Evolutionary conservation across 2,888 invertebrate species (phyloP).

Genomic region (Acronicta alni): DNA sequence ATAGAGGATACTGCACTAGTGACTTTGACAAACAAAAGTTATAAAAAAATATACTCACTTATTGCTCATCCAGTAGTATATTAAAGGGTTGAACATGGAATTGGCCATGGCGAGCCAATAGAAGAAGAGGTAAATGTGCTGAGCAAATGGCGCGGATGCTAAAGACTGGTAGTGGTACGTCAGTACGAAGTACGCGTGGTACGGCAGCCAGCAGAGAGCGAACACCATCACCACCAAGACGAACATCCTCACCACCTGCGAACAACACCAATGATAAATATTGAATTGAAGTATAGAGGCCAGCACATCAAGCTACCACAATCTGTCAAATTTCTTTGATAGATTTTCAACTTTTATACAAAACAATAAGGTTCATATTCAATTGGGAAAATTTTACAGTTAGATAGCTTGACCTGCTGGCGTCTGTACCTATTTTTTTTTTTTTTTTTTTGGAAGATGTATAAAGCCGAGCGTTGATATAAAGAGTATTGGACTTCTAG

Average conservation of each 20-base stretch:
- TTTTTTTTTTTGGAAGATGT: too few species aligned
- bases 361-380: too few species aligned
- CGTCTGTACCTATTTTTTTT: too few species aligned
- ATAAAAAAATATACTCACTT: slow-evolving; percentile 85
- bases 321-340: too few species aligned
- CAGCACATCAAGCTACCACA: too few species aligned
- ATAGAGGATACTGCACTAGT: too few species aligned
- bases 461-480: too few species aligned
- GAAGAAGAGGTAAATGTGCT: slow-evolving; percentile 95
- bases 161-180: slow-evolving; percentile 90
- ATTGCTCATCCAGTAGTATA: slow-evolving; percentile 98
- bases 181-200: slow-evolving; percentile 95
- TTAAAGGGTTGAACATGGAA: slow-evolving; percentile 97
- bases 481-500: too few species aligned
- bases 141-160: slow-evolving; percentile 92
- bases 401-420: too few species aligned
- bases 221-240: slow-evolving; percentile 95
- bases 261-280: slow-evolving; percentile 21
- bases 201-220: slow-evolving; percentile 96
- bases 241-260: slow-evolving; percentile 96
- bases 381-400: too few species aligned
- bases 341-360: too few species aligned
- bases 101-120: slow-evolving; percentile 98
- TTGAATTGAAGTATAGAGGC: neutral
- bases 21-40: neutral